These are phyloP conservation scores for Hippasteria phrygiana DNA, from an alignment of 53 echinoderm and acorn worm species.

Conservation along the genomic window DNA sequence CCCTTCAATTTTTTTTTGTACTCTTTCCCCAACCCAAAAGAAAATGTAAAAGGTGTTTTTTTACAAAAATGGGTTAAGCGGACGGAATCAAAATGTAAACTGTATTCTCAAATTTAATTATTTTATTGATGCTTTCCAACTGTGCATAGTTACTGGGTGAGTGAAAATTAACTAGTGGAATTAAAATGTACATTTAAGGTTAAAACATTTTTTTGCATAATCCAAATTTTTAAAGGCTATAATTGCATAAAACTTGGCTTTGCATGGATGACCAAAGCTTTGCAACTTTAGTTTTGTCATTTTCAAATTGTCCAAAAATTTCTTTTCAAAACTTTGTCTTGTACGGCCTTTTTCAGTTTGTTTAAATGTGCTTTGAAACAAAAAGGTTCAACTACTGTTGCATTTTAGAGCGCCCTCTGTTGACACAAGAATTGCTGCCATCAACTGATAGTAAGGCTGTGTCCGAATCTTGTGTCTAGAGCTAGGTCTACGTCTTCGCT, in stretches of 20 bases:
- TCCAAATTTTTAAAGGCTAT: neutral
- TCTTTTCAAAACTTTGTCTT: no score
- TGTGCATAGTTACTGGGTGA: neutral
- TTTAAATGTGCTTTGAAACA: no score
- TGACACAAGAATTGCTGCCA: neutral
- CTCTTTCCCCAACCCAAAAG: neutral
- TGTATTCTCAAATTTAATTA: neutral
- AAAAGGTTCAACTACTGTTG: neutral
- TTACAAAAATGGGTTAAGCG: neutral
- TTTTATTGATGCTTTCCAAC: neutral
- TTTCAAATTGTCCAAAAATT: no score
- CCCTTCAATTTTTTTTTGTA: no score
- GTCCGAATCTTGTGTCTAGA: neutral
- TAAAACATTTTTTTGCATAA: neutral
- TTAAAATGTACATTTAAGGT: neutral
- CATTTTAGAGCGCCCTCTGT: neutral
- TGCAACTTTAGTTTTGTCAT: no score
- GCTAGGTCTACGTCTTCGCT: no score
- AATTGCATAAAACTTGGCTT: neutral
- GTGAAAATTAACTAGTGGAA: neutral
- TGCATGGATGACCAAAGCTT: neutral
- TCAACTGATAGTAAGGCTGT: no score
- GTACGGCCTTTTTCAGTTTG: no score
- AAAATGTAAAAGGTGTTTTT: neutral
- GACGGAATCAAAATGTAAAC: neutral